Percentiles rank a stretch among this genome's conserved stretches.
Evolutionary conservation across 2,113 vertebrate species (phyloP).

Genomic region (Elanus axillaris): DNA sequence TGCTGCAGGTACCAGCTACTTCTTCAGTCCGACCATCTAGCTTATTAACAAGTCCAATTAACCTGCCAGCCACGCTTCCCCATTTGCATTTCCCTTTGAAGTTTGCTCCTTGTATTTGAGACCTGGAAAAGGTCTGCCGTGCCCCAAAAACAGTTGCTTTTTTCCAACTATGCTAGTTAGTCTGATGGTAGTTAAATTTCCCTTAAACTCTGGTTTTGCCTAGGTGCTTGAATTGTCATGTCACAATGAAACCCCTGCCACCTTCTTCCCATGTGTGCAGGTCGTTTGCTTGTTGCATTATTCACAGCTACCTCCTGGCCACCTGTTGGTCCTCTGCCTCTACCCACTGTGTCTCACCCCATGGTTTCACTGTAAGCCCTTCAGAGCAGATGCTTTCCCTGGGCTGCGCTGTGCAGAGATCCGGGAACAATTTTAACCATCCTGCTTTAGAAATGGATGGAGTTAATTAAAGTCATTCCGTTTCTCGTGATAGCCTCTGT

Average conservation of each 20-base stretch:
- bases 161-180: not conserved
- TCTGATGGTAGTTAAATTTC: not conserved
- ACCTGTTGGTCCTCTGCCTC: not conserved
- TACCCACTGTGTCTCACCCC: fast-evolving
- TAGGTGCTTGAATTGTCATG: not conserved
- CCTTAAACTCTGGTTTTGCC: not conserved
- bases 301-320: not conserved
- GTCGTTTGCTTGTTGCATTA: not conserved
- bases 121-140: not conserved
- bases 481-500: not conserved
- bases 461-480: not conserved
- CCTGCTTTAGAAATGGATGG: not conserved
- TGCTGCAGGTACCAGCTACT: not conserved
- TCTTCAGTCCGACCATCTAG: not conserved
- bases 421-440: not conserved
- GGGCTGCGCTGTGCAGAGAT: fast-evolving
- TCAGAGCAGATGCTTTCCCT: not conserved
- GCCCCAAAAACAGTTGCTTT: not conserved
- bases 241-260: not conserved
- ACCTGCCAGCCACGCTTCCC: not conserved
- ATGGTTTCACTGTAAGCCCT: not conserved
- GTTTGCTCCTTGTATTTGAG: not conserved
- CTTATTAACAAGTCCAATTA: constrained; percentile 44
- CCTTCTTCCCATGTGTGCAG: not conserved
- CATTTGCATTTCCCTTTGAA: constrained; percentile 40